These are phyloP conservation scores for Drosophila parthenogenetica DNA, from an alignment of 2,888 invertebrate species.

Conservation along the genomic window DNA sequence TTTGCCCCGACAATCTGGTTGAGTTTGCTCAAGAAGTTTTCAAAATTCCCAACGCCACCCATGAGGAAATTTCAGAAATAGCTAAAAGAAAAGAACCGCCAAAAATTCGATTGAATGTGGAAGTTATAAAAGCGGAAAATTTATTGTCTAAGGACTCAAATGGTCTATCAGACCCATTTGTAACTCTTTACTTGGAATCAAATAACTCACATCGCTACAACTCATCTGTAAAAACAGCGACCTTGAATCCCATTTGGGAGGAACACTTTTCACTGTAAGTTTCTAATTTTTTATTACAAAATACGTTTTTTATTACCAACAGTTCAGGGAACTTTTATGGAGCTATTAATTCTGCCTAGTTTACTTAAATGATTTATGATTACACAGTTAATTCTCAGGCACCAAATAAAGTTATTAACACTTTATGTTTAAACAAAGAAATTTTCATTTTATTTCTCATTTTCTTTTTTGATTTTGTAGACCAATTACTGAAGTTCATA, in stretches of 20 bases:
- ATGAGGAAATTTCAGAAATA: slow-evolving; percentile 89
- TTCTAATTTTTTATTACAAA: slow-evolving; percentile 2
- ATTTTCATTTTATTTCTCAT: neutral
- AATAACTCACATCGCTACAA: slow-evolving; percentile 92
- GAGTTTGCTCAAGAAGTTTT: slow-evolving; percentile 93
- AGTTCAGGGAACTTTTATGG: no score
- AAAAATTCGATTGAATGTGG: slow-evolving; percentile 92
- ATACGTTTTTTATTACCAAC: neutral
- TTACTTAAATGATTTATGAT: no score
- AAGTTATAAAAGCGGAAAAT: slow-evolving; percentile 94
- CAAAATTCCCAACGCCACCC: slow-evolving; percentile 90
- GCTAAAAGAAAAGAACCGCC: slow-evolving; percentile 93
- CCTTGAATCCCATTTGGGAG: slow-evolving; percentile 97
- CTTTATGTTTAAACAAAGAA: neutral
- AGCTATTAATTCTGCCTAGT: no score
- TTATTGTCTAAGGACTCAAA: slow-evolving; percentile 93
- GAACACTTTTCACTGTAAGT: slow-evolving; percentile 95
- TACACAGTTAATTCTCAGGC: neutral
- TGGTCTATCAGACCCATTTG: slow-evolving; percentile 98
- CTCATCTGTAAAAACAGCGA: slow-evolving; percentile 95
- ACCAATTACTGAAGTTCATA: slow-evolving; percentile 89
- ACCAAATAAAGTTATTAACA: neutral
- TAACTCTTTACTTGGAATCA: slow-evolving; percentile 94
- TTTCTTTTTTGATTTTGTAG: slow-evolving; percentile 41
- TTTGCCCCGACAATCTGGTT: slow-evolving; percentile 89